Evolutionary conservation across 2,888 invertebrate species (phyloP).

Genomic region (Latheticus oryzae): DNA sequence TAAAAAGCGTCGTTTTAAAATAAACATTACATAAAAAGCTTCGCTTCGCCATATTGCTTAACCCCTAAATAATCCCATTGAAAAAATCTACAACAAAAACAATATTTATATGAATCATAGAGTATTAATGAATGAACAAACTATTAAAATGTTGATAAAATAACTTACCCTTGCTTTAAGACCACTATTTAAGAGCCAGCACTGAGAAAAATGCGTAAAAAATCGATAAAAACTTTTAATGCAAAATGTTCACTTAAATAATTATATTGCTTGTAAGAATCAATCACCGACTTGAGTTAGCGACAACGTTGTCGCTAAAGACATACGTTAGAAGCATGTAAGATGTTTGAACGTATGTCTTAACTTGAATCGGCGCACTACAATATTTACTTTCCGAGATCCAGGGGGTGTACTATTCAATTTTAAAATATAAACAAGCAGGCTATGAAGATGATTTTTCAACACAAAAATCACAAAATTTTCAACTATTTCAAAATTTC

Average conservation of each 20-base stretch:
- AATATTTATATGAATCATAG: conserved; percentile 55
- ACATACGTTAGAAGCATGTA: conserved; percentile 57
- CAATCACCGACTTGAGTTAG: conserved; percentile 60
- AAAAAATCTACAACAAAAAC: conserved; percentile 62
- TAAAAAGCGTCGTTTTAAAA: conserved; percentile 20
- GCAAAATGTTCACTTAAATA: conserved; percentile 67
- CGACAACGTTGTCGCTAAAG: conserved; percentile 56
- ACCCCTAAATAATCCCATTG: conserved; percentile 63
- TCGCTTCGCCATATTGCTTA: conserved; percentile 66
- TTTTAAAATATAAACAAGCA: conserved; percentile 60
- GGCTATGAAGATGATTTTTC: conserved; percentile 43
- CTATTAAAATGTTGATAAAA: conserved; percentile 35
- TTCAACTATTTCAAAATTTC: no score
- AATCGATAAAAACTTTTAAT: conserved; percentile 67
- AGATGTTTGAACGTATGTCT: conserved; percentile 58
- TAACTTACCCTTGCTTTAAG: conserved; percentile 52
- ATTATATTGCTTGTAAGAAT: conserved; percentile 63
- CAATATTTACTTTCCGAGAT: conserved; percentile 62
- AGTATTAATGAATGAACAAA: conserved; percentile 45
- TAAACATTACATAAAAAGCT: conserved; percentile 54
- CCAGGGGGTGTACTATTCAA: conserved; percentile 62
- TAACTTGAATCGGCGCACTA: conserved; percentile 52
- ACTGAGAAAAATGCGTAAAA: conserved; percentile 60
- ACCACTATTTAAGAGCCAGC: conserved; percentile 53
- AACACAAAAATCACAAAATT: conserved; percentile 11